Evolutionary conservation across 2,113 vertebrate genomes (phyloP), one percentile per base, ranked within the genome.

Genomic region (Delphinapterus leucas): DNA sequence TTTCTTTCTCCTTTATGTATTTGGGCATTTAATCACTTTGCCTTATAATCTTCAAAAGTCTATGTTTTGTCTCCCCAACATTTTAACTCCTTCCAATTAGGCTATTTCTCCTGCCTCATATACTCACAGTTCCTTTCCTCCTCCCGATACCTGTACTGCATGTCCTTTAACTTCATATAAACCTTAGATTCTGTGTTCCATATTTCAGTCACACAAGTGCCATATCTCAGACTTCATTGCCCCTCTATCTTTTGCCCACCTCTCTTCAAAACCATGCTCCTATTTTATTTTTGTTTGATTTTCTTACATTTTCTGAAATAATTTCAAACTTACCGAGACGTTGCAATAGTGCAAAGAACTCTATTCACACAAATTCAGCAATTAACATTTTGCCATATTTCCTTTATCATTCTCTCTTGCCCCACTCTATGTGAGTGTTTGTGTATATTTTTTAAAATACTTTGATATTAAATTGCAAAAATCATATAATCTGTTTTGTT

Each of bases 121-220:
- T 21, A 17, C 6, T 33, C 83, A 26, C 20, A 53, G 8, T 91
- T 83, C 13, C 47, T 82, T n/a, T 67, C 23, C n/a, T 79, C 33
- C 6, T 82, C 25, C 13, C 41, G 28, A 61, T 67, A 44, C 12
- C 23, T 47, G 4, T 60, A n/a, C 11, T 58, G 6, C 15, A 55
- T 60, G 14, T 81, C 79, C 38, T 77, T 97, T 65, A 91, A 90
- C 63, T 92, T 96, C 44, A 28, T 53, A 33, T 33, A 93, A 36
- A 68, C 5, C 41, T 80, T 38, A 80, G 36, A 96, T 53, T 86
- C 31, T 86, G 1, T 86, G 71, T 84, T 92, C 38, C 12, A 2
- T 76, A 71, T 70, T 88, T 90, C 17, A 79, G 3, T 68, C 73
- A 67, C 60, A 47, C 23, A 63, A 11, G 76, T 89, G 63, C 38